Evolutionary conservation across 1,140 invertebrate genomes (phyloP), one percentile per base, ranked within the genome.

Genomic region (Hylaeus volcanicus): DNA sequence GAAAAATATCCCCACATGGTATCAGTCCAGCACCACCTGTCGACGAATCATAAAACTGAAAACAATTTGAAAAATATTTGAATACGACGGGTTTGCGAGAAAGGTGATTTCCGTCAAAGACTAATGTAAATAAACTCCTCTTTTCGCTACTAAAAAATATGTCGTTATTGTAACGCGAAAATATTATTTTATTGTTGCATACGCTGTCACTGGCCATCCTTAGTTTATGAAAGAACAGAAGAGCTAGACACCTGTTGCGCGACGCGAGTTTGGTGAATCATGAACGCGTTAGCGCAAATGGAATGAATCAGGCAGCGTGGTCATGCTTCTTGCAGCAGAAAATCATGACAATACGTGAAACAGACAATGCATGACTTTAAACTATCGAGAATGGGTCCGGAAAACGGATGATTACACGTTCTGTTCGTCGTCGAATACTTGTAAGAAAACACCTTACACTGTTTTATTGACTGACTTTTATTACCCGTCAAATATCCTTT

Each of bases 21-120:
- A 64, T 15, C n/a, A 43, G 14, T 51, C 3, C 37, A 58, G 70
- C 77, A 26, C 77, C 77, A 79, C 71, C 77, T 79, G 4, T 56
- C 53, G 77, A 41, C 39, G 37, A 9, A 41, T 64, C 1, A 9
- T 56, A 0, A 5, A 64, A 39, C 73, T 41, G 37, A 43, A 37
- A 15, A 15, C 11, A 4, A 11, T 41, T 14, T 8, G 1, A 37
- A 61, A 37, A 48, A 14, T 45, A 8, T 3, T 37, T 5, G 2
- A 45, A 45, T 26, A 45, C 41, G 45, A 26, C 26, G 1, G 14
- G 12, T 58, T 15, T 5, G 55, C 2, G 55, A 58, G 43, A 26
- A 26, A 26, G 26, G 26, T 0, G 26, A 26, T 26, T 26, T 26
- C 26, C 26, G 26, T 26, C 26, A 26, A 26, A 26, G 26, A 26